Evolutionary conservation across 2,113 vertebrate species (phyloP).

Genomic region (Ardeotis arabs): DNA sequence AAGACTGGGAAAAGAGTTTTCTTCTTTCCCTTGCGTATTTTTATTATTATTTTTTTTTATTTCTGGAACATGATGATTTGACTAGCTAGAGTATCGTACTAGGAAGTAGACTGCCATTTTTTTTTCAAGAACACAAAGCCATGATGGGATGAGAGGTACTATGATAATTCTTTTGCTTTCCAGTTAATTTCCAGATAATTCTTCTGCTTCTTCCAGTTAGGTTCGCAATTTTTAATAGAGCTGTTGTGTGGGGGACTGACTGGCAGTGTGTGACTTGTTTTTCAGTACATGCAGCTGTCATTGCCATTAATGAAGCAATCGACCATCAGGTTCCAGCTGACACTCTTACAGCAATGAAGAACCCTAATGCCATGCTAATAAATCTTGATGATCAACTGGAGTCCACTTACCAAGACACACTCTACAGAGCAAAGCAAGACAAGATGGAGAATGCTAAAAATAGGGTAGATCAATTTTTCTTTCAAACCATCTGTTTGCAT

Average conservation of each 20-base stretch:
- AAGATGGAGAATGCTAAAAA: slow-evolving; percentile 92
- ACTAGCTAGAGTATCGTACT: not conserved
- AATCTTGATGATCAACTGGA: slow-evolving; percentile 80
- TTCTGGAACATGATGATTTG: not conserved
- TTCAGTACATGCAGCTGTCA: slow-evolving; percentile 95
- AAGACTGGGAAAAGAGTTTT: not conserved
- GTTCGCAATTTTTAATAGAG: not conserved
- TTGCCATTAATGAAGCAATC: slow-evolving; percentile 96
- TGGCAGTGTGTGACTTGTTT: not conserved
- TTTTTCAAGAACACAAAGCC: not conserved
- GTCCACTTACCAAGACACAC: slow-evolving; percentile 84
- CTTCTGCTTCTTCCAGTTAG: not conserved
- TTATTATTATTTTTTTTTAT: not conserved
- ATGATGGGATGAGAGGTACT: not conserved
- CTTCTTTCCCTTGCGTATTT: not conserved
- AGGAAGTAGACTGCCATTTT: not conserved
- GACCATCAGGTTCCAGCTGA: slow-evolving; percentile 86
- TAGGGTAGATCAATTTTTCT: slow-evolving; percentile 76
- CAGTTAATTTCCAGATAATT: not conserved
- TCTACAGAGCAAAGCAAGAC: slow-evolving; percentile 89
- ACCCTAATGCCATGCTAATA: slow-evolving; percentile 95
- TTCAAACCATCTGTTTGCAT: not conserved
- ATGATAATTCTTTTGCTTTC: not conserved
- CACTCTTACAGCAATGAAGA: slow-evolving; percentile 87
- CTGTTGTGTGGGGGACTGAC: not conserved